A percentile compares a stretch with the other conserved stretches of the same genome.
Evolutionary conservation across 37 sponge, comb jelly and placozoan genomes (phyloP).

Genomic region (Bolinopsis microptera): DNA sequence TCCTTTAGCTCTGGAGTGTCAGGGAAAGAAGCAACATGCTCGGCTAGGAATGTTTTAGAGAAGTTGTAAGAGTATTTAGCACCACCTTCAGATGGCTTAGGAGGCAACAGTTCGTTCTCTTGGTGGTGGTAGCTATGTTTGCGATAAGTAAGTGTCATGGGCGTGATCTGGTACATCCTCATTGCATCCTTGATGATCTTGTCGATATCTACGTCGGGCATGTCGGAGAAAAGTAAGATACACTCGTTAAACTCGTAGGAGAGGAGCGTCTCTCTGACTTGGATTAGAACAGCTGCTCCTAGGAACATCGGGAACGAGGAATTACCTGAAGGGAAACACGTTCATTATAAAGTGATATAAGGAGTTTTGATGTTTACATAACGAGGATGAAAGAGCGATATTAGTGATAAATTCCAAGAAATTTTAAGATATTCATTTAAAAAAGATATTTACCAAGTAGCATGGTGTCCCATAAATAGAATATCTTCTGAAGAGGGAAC

Average conservation of each 20-base stretch:
- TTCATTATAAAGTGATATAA: neutral
- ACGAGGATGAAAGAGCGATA: too few relatives aligned
- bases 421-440: too few relatives aligned
- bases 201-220: conserved; percentile 82
- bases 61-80: conserved; percentile 55
- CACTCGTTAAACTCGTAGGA: conserved; percentile 94
- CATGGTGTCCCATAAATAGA: conserved; percentile 93
- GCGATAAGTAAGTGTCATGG: conserved; percentile 24
- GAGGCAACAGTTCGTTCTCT: conserved; percentile 1
- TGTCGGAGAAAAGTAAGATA: conserved; percentile 96
- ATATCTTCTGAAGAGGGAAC: conserved; percentile 90
- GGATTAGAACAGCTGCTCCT: conserved; percentile 89
- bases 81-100: conserved; percentile 22
- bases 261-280: conserved; percentile 78
- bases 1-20: conserved; percentile 15
- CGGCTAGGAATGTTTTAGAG: neutral
- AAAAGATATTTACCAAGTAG: conserved; percentile 71
- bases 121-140: conserved; percentile 45
- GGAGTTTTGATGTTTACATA: too few relatives aligned
- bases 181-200: conserved; percentile 15
- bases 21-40: conserved; percentile 45
- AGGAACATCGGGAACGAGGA: conserved; percentile 87
- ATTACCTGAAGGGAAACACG: conserved; percentile 58
- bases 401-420: too few relatives aligned
- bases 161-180: conserved; percentile 51